Evolutionary conservation across 2,888 invertebrate species (phyloP), one percentile per base, ranked within the genome.

Genomic region (Listrodromus nycthemerus): DNA sequence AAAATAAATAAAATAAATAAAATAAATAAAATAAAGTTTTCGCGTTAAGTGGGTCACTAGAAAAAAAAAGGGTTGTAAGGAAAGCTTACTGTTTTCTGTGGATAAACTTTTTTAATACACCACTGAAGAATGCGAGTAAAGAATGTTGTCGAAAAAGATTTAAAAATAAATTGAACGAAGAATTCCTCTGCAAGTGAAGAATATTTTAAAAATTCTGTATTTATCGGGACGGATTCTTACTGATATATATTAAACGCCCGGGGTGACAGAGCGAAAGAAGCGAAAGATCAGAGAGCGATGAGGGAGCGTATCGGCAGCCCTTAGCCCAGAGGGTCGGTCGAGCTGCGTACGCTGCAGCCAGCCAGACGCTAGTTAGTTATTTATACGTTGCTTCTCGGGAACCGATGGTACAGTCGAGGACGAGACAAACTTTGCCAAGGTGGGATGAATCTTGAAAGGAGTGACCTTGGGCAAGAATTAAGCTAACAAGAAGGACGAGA

Each of bases 361-460:
- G 19, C 61, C 61, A n/a, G 73, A 24, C 41, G 24, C 55, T 65
- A 16, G 10, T 33, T 21, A 50, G 16, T 45, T 67, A 45, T 67
- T 13, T 70, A 41, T 30, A 30, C 65, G 48, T 41, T n/a, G 30
- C 65, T 63, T n/a, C 63, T 81, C 19, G 37, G 45, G 55, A 70
- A 52, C 24, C 24, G 70, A 21, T 33, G 50, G 37, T 16, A 16
- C 8, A 45, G 8, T 5, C 27, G 45, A 5, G 58, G n/a, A 66
- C 33, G 50, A 50, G 50, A 27, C 37, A 52, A 76, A 81, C 70
- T 76, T 81, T 73, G 70, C 27, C 70, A 58, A 33, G 70, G 37
- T 52, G 65, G 37, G 52, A 52, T 61, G 82, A 82, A 74, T 82
- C 74, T 82, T 65, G 24, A 78, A 78, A 69, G 21, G 61, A 63